Base-by-base conservation (phyloP, 2,888 invertebrate genomes). In the Folsomia candida region DNA sequence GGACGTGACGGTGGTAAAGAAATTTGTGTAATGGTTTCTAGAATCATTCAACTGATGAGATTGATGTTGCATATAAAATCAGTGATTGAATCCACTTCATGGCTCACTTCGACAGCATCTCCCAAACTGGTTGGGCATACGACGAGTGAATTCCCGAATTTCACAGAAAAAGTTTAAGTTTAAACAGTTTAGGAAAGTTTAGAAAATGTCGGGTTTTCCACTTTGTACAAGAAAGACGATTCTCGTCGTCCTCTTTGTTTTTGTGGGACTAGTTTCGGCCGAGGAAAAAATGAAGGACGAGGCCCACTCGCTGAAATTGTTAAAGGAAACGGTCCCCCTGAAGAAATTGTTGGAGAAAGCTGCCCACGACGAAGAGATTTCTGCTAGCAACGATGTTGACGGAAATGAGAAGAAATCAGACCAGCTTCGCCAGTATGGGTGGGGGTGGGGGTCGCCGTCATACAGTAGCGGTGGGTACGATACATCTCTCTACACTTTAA, bases 401-500 rank as follows among this genome's bases (percentile, higher is more conserved):
- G n/a, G n/a, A n/a, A n/a, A n/a, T n/a, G n/a, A n/a, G n/a, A n/a
- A n/a, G n/a, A n/a, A n/a, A n/a, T n/a, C n/a, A n/a, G n/a, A n/a
- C n/a, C n/a, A n/a, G n/a, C n/a, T n/a, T n/a, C n/a, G n/a, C n/a
- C 62, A 62, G 29, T 62, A 62, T 27, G 29, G 27, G 2, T 37
- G 37, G 37, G 37, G 37, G 37, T 37, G 37, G 37, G n/a, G n/a
- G n/a, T 37, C 37, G 37, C 6, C 37, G 37, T 37, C 54, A 4
- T 54, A 6, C 28, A 59, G 70, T 29, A 70, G 73, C 67, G 76
- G 76, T 71, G 69, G 69, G 68, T 76, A 72, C 70, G 78, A 77
- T 75, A n/a, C n/a, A n/a, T n/a, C n/a, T n/a, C 65, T 75, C 67
- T 74, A 74, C 68, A 76, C 76, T 59, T 72, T 77, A 29, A 65